Conservation (phyloP, 1,140 invertebrate species). For the Babylonia areolata region DNA sequence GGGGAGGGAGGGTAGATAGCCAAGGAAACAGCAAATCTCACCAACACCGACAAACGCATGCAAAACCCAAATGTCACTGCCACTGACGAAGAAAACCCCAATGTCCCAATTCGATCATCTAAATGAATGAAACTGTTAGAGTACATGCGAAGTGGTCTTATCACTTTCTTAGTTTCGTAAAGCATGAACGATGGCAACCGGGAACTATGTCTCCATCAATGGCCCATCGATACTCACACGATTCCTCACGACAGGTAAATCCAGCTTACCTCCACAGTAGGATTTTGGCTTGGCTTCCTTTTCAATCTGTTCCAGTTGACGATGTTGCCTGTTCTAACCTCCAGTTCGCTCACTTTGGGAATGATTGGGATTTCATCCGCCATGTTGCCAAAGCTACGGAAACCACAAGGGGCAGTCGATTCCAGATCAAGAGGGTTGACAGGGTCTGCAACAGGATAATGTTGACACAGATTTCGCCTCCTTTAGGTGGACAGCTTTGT, state of each 20-base stretch:
- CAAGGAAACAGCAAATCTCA: too few species aligned
- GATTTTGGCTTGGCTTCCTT: slow-evolving; percentile 87
- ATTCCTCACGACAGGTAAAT: neutral
- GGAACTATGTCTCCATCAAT: too few species aligned
- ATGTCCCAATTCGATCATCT: too few species aligned
- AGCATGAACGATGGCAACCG: too few species aligned
- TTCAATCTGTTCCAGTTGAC: slow-evolving; percentile 87
- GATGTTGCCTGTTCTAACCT: slow-evolving; percentile 90
- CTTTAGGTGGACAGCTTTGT: too few species aligned
- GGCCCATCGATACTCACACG: too few species aligned
- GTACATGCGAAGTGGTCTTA: too few species aligned
- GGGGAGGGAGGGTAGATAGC: too few species aligned
- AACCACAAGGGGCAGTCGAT: neutral
- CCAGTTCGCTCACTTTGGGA: slow-evolving; percentile 67
- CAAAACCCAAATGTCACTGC: neutral
- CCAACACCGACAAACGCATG: too few species aligned
- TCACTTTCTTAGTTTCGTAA: too few species aligned
- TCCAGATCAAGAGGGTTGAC: neutral
- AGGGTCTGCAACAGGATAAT: neutral
- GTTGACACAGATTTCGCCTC: neutral
- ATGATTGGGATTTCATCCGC: slow-evolving; percentile 67
- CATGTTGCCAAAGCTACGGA: slow-evolving; percentile 50
- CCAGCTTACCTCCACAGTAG: slow-evolving; percentile 86
- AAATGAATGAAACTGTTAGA: too few species aligned
- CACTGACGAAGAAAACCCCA: slow-evolving; percentile 36